These are phyloP conservation scores for Geococcyx californianus DNA, from an alignment of 2,113 vertebrate species.

Conservation along the genomic window DNA sequence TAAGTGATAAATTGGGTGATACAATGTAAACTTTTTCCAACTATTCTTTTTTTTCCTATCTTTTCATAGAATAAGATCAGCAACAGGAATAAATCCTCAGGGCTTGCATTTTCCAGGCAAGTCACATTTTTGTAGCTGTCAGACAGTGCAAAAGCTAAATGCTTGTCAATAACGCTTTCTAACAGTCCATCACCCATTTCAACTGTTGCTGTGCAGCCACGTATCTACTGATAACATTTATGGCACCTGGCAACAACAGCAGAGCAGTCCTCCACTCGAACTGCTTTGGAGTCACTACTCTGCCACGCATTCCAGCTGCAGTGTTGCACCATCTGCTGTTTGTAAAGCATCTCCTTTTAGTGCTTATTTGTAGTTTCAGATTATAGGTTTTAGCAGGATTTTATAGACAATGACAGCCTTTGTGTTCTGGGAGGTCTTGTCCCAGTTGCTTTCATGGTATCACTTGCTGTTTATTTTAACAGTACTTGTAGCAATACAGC, in stretches of 20 bases:
- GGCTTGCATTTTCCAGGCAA: neutral
- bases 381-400: neutral
- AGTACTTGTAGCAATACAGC: neutral
- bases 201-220: neutral
- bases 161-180: neutral
- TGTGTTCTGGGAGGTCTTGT: neutral
- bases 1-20: neutral
- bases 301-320: neutral
- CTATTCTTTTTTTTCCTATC: neutral
- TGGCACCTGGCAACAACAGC: neutral
- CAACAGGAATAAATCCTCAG: neutral
- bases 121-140: neutral
- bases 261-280: neutral
- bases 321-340: neutral
- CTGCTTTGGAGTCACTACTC: neutral
- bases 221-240: neutral
- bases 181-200: neutral
- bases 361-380: neutral
- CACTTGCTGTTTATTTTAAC: neutral
- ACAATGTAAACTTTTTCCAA: fast-evolving
- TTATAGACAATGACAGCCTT: neutral
- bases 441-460: fast-evolving
- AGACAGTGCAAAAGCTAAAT: neutral
- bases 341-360: neutral
- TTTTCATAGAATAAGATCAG: neutral